Conservation (phyloP, 2,888 invertebrate genomes). For the Labia minor region DNA sequence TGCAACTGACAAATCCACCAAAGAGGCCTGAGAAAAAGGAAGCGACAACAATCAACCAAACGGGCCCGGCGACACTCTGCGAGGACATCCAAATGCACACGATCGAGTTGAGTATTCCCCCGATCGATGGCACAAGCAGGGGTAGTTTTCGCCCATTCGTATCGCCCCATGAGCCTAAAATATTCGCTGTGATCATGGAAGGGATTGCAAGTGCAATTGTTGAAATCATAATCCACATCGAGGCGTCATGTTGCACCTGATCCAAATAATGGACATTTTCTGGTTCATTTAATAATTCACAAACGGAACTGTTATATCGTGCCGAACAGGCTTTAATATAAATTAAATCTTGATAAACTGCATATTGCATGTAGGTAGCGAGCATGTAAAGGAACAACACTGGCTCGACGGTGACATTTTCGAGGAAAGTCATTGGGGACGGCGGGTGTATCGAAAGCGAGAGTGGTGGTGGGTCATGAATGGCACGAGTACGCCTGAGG, state of each 20-base stretch:
- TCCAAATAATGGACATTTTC: slow-evolving; percentile 26
- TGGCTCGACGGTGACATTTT: slow-evolving; percentile 37
- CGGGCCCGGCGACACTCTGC: slow-evolving; percentile 28
- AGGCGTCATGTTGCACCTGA: slow-evolving; percentile 30
- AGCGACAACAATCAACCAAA: slow-evolving; percentile 34
- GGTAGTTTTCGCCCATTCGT: slow-evolving; percentile 37
- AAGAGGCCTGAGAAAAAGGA: slow-evolving; percentile 35
- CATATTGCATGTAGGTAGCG: slow-evolving; percentile 34
- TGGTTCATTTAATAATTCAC: slow-evolving; percentile 28
- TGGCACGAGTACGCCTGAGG: background rate
- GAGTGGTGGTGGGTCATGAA: background rate
- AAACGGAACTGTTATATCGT: slow-evolving; percentile 26
- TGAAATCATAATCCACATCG: slow-evolving; percentile 32
- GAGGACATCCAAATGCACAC: slow-evolving; percentile 33
- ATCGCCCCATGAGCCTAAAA: slow-evolving; percentile 35
- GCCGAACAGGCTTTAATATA: slow-evolving; percentile 35
- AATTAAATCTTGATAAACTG: slow-evolving; percentile 36
- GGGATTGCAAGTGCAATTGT: slow-evolving; percentile 31
- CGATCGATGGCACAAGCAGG: slow-evolving; percentile 36
- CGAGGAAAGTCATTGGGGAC: slow-evolving; percentile 15
- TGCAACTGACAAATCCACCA: slow-evolving; percentile 37
- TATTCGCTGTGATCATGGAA: slow-evolving; percentile 30
- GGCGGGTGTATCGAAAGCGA: background rate
- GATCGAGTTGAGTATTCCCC: slow-evolving; percentile 27
- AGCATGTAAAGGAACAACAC: slow-evolving; percentile 38